Percentiles rank a stretch among this genome's conserved stretches.
Evolutionary conservation across 2,888 invertebrate genomes (phyloP).

Genomic region (Thyatira batis): DNA sequence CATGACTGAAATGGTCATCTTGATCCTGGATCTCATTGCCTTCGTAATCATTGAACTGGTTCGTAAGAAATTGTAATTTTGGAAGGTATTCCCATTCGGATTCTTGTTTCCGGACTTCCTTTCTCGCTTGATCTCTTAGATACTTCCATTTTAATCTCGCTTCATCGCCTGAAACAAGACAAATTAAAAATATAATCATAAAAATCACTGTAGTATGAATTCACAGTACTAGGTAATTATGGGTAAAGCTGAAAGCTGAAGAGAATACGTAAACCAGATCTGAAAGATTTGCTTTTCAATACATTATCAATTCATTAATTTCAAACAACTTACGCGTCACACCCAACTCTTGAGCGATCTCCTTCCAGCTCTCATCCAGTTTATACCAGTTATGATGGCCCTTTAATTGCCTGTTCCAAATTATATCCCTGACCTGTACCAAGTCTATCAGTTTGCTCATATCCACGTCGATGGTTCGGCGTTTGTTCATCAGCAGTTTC

Average conservation of each 20-base stretch:
- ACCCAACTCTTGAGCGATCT: conserved; percentile 68
- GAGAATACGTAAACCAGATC: no score
- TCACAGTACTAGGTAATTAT: no score
- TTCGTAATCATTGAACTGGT: conserved; percentile 74
- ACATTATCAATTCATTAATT: neutral
- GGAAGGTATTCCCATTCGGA: conserved; percentile 74
- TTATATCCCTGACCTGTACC: conserved; percentile 64
- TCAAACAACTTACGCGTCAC: conserved; percentile 72
- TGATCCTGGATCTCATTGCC: conserved; percentile 54
- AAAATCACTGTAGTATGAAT: no score
- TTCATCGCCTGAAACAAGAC: conserved; percentile 62
- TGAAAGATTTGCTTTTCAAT: no score
- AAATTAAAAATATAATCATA: conserved; percentile 4
- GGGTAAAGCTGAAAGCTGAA: no score
- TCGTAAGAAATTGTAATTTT: conserved; percentile 68
- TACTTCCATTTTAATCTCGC: conserved; percentile 77
- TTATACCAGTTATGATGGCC: conserved; percentile 79
- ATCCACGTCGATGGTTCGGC: conserved; percentile 70
- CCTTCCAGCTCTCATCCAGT: conserved; percentile 75
- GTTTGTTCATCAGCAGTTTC: conserved; percentile 70
- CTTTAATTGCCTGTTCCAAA: conserved; percentile 74
- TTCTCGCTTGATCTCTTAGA: conserved; percentile 72
- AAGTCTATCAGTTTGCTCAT: conserved; percentile 71
- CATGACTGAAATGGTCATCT: conserved; percentile 35
- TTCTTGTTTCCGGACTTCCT: conserved; percentile 68